These are phyloP conservation scores for Spea bombifrons DNA, from an alignment of 2,113 vertebrate genomes.

Conservation along the genomic window DNA sequence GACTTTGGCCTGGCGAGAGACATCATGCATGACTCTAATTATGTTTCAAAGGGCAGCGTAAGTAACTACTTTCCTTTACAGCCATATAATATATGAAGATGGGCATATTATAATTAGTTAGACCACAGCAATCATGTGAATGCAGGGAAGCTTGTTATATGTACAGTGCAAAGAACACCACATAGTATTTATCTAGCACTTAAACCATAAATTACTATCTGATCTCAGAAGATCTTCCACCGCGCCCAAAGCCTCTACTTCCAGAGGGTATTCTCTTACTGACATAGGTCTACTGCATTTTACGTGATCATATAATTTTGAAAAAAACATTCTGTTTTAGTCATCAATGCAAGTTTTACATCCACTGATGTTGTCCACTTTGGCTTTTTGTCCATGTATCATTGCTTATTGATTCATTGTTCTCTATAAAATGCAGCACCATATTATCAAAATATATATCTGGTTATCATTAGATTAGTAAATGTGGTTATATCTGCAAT, in stretches of 20 bases:
- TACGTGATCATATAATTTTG: neutral
- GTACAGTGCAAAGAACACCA: constrained; percentile 27
- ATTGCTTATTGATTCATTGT: too few relatives aligned
- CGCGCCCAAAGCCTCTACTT: constrained; percentile 15
- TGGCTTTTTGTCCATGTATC: too few relatives aligned
- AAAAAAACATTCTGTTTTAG: too few relatives aligned
- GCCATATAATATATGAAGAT: constrained; percentile 8
- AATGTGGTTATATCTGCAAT: too few relatives aligned
- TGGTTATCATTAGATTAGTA: too few relatives aligned
- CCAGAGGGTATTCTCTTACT: neutral
- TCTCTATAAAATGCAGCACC: too few relatives aligned
- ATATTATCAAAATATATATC: too few relatives aligned
- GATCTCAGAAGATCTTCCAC: neutral
- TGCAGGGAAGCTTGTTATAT: constrained; percentile 2
- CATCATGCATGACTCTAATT: constrained; percentile 99
- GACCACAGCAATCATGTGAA: constrained; percentile 14
- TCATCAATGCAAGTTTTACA: too few relatives aligned
- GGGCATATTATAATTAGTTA: constrained; percentile 18
- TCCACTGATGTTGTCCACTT: too few relatives aligned
- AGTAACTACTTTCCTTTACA: constrained; percentile 56
- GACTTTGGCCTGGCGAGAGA: constrained; percentile 96
- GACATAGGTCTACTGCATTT: neutral
- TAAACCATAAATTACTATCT: constrained; percentile 17
- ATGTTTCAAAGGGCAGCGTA: constrained; percentile 98
- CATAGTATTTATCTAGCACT: constrained; percentile 12